phyloP scores from a whole-genome alignment of 2,113 vertebrate species.

The Verasper variegatus region DNA sequence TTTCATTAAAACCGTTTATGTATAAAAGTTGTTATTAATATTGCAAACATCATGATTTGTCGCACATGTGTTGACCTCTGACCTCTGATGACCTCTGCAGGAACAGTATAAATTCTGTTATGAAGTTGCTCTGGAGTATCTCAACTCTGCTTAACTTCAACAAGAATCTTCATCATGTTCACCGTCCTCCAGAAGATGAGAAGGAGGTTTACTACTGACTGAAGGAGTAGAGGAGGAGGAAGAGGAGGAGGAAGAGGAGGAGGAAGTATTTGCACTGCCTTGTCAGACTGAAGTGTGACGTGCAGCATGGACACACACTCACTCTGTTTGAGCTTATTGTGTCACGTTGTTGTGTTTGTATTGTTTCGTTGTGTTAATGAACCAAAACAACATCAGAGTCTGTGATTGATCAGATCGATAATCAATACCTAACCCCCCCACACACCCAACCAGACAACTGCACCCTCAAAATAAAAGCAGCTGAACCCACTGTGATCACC shows the following conservation, averaged over 20 bases:
- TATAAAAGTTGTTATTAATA: too few species aligned
- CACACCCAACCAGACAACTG: not conserved
- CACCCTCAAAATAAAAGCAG: too few species aligned
- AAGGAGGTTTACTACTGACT: constrained; percentile 33
- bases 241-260: constrained; percentile 31
- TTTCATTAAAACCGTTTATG: too few species aligned
- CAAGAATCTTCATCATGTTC: not conserved
- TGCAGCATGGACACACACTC: constrained; percentile 23
- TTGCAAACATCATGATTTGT: too few species aligned
- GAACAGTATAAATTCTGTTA: constrained; percentile 99
- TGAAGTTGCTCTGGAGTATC: constrained; percentile 96
- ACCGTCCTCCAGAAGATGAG: not conserved
- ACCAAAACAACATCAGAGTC: not conserved
- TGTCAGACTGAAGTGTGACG: constrained; percentile 20
- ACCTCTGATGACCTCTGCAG: constrained; percentile 73
- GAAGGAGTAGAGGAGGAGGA: not conserved
- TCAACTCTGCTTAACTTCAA: constrained; percentile 88
- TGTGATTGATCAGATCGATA: not conserved
- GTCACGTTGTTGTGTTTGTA: constrained; percentile 29
- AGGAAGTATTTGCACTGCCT: constrained; percentile 64
- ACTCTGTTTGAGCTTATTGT: constrained; percentile 15
- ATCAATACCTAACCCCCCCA: too few species aligned
- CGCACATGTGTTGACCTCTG: too few species aligned
- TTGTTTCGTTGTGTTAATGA: constrained; percentile 20
- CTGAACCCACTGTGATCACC: too few species aligned